Base-by-base conservation (phyloP, 1,140 invertebrate species). In the Calycopis cecrops region DNA sequence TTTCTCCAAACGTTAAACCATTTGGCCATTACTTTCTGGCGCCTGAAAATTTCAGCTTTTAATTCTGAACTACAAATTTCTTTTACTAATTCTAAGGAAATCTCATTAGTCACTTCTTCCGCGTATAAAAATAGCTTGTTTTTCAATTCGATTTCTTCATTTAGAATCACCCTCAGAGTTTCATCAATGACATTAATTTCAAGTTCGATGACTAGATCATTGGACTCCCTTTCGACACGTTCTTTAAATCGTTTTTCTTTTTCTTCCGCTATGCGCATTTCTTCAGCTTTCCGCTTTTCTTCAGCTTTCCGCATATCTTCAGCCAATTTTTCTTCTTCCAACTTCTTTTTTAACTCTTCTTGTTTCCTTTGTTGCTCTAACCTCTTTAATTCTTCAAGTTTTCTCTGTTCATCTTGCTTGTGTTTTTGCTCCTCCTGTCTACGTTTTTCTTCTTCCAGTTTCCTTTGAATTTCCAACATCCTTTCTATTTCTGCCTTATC, bases 31-130 rank as follows among this genome's bases (percentile, higher is more conserved):
- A 86, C 42, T 51, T 77, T 78, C 11, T 73, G 61, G 17, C 63
- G 57, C 65, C 81, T 65, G 70, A 87, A 77, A 56, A 76, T 51
- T 64, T 85, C 76, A 74, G 88, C 70, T 69, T 87, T 69, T 76
- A 90, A 61, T 89, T 88, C 70, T 77, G 79, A 69, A 75, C 79
- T 18, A 84, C 87, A 76, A 55, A 87, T 63, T 76, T 88, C 69
- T 69, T 77, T 76, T 83, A 87, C 69, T 73, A 89, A 60, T 84
- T 90, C 57, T 76, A 60, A 55, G 73, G 77, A 53, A 56, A 89
- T 67, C 68, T 89, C 63, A 85, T 89, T 59, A 63, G 69, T 67
- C 79, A 88, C 40, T 76, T 68, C 70, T 76, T 88, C 62, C 9
- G 89, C 68, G 57, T 71, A 72, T 4, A 63, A 49, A 11, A 90